Evolutionary conservation across 2,888 invertebrate species (phyloP), one percentile per base, ranked within the genome.

Genomic region (Scrobipalpa costella): DNA sequence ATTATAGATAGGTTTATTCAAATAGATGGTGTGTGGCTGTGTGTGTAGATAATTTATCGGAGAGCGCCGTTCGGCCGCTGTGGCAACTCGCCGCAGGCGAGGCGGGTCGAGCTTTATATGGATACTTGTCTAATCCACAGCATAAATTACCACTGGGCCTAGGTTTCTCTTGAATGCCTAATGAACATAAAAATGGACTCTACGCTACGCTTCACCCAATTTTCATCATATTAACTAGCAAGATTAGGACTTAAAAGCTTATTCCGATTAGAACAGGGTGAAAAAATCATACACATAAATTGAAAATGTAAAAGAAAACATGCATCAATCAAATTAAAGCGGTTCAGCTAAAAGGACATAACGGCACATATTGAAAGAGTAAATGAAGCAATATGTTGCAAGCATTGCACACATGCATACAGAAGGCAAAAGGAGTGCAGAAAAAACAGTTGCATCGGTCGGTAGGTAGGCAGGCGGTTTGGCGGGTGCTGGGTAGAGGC

Each of bases 121-220:
- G 88, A 84, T 81, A 86, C 83, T 84, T 81, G 86, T 86, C 83
- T 86, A 83, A 86, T 86, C 82, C 78, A 77, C 78, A 81, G 86
- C 80, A 88, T 87, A 86, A 83, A 90, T 89, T 83, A 83, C 85
- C 79, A 81, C 67, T 77, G 77, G 77, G 71, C 79, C 81, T 84
- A 84, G 81, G 87, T 89, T 88, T 88, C 88, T 86, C 86, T 82
- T 85, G 83, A 86, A 86, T 86, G 81, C 82, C 82, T 85, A 87
- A 84, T 85, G 78, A 77, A 77, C 81, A 77, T 21, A 21, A 50
- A 50, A 50, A 11, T 9, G 7, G 11, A 49, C 9, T 50, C 17
- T 2, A 9, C 21, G 19, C 19, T 17, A 50, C 7, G 7, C 50
- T 50, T 17, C 7, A 44, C 9, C 15, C 15, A 44, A 44, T 44